Conservation (phyloP, 2,797 vertebrate species). For the Myripristis jacobus region DNA sequence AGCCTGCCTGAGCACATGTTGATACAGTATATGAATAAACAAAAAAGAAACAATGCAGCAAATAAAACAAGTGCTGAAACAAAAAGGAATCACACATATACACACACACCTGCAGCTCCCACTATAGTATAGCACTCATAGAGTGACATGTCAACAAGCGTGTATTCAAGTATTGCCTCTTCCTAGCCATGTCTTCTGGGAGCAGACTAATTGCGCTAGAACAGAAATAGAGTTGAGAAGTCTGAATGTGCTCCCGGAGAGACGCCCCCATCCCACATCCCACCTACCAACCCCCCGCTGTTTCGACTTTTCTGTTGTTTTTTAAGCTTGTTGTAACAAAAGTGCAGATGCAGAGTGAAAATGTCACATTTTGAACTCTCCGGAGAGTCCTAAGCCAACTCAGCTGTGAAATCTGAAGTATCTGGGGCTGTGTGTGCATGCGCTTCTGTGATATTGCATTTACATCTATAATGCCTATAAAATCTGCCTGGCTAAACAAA, state of each 20-base stretch:
- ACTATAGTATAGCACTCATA: constrained; percentile 49
- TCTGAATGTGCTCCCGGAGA: constrained; percentile 78
- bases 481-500: constrained; percentile 71
- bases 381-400: constrained; percentile 84
- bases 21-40: constrained; percentile 43
- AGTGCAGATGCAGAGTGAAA: constrained; percentile 82
- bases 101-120: constrained; percentile 48
- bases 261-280: constrained; percentile 76
- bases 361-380: constrained; percentile 84
- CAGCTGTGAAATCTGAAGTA: constrained; percentile 79
- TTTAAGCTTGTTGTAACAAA: constrained; percentile 81
- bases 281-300: constrained; percentile 76
- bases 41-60: constrained; percentile 52
- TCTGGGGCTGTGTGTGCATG: constrained; percentile 59
- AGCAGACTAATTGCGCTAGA: constrained; percentile 82
- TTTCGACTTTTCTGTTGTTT: constrained; percentile 77
- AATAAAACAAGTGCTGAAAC: constrained; percentile 50
- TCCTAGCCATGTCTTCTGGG: constrained; percentile 81
- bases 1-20: constrained; percentile 14
- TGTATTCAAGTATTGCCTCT: constrained; percentile 74
- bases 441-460: constrained; percentile 75
- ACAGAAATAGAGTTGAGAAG: constrained; percentile 84
- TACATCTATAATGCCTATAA: constrained; percentile 72
- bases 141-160: constrained; percentile 73
- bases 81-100: constrained; percentile 54